These are phyloP conservation scores for Meteorus cinctellus DNA, from an alignment of 2,888 invertebrate species.

Conservation along the genomic window DNA sequence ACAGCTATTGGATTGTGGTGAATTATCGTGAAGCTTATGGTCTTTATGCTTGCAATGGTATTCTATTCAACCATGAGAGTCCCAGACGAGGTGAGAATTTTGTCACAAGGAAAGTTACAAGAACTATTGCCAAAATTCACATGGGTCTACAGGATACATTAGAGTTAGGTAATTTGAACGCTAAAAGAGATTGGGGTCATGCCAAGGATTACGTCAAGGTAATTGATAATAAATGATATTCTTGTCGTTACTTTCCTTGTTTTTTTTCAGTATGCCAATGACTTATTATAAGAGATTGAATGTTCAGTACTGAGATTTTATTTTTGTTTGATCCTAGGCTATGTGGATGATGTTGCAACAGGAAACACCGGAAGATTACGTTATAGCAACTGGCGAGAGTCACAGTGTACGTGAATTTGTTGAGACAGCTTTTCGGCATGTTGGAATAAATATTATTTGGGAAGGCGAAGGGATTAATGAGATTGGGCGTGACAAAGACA, in stretches of 20 bases:
- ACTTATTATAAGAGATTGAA: slow-evolving; percentile 26
- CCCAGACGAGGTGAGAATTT: slow-evolving; percentile 97
- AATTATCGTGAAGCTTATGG: slow-evolving; percentile 97
- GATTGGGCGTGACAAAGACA: slow-evolving; percentile 81
- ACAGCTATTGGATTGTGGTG: slow-evolving; percentile 96
- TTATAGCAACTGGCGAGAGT: slow-evolving; percentile 95
- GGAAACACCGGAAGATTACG: slow-evolving; percentile 93
- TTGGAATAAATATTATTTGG: slow-evolving; percentile 90
- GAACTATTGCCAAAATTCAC: slow-evolving; percentile 97
- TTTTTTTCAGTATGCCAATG: not conserved
- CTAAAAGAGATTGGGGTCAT: slow-evolving; percentile 98
- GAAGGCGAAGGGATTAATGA: slow-evolving; percentile 89
- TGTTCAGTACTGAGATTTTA: not conserved
- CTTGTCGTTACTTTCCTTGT: not conserved
- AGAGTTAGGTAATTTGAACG: slow-evolving; percentile 95
- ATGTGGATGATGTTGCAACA: slow-evolving; percentile 99
- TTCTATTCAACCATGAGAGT: slow-evolving; percentile 97
- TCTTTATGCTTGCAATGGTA: slow-evolving; percentile 97
- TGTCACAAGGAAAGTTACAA: slow-evolving; percentile 97
- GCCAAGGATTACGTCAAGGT: slow-evolving; percentile 97
- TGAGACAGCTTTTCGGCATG: slow-evolving; percentile 89
- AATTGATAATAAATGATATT: slow-evolving; percentile 47
- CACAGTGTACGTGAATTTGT: slow-evolving; percentile 98
- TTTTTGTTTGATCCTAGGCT: slow-evolving; percentile 77
- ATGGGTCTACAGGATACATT: slow-evolving; percentile 88